These are phyloP conservation scores for Amphiduros pacificus DNA, from an alignment of 2,888 invertebrate genomes.

Conservation along the genomic window DNA sequence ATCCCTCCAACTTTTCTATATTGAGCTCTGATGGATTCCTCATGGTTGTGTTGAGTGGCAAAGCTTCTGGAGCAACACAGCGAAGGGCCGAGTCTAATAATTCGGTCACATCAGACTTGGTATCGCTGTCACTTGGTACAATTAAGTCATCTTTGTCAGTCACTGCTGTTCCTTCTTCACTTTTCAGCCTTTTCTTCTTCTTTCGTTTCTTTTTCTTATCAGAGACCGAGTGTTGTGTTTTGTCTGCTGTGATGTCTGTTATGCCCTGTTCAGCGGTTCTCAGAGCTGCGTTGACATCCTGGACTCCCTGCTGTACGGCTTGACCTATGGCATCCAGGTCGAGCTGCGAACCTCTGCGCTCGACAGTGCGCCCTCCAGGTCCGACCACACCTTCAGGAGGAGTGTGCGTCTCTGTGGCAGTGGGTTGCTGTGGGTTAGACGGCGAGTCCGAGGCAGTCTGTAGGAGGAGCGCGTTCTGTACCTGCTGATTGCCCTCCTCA, in stretches of 20 bases:
- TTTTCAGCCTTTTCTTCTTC: neutral
- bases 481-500: neutral
- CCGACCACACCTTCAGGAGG: neutral
- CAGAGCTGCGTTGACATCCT: neutral
- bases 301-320: neutral
- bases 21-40: too few species aligned
- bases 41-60: too few species aligned
- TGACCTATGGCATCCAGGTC: neutral
- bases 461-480: neutral
- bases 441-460: neutral
- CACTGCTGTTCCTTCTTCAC: neutral
- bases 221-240: neutral
- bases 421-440: neutral
- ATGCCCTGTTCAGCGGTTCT: neutral
- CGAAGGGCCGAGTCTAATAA: too few species aligned
- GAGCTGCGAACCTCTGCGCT: neutral
- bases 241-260: neutral
- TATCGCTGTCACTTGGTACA: neutral
- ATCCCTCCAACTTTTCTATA: too few species aligned
- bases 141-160: neutral
- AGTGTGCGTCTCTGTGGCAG: neutral
- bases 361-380: neutral
- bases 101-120: too few species aligned
- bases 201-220: constrained; percentile 6
- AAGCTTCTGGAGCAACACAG: too few species aligned